Conservation (phyloP, 2,113 vertebrate species). For the Ceyx cyanopectus region DNA sequence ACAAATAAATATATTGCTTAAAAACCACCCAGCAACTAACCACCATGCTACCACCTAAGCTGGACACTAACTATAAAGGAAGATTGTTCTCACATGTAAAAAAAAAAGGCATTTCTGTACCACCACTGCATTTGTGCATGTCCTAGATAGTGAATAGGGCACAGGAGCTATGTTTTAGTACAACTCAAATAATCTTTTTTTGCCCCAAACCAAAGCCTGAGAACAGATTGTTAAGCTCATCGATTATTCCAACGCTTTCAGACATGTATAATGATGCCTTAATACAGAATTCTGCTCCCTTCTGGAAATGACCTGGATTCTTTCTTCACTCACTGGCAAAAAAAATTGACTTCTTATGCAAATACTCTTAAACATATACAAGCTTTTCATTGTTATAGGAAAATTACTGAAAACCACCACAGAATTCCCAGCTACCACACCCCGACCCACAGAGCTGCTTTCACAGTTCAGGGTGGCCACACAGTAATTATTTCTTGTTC, state of each 20-base stretch:
- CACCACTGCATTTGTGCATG: neutral
- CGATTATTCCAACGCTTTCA: neutral
- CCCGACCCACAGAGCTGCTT: neutral
- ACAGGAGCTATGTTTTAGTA: neutral
- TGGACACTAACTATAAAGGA: neutral
- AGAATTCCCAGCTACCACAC: conserved; percentile 3
- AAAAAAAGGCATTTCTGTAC: neutral
- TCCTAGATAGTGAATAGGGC: neutral
- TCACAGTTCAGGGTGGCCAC: neutral
- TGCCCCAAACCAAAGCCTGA: neutral
- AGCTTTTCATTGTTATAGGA: conserved; percentile 18
- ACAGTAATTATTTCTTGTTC: neutral
- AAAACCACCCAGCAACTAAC: neutral
- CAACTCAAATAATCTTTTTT: neutral
- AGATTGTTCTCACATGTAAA: neutral
- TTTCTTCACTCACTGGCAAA: conserved; percentile 29
- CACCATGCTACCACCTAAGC: neutral
- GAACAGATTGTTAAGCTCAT: neutral
- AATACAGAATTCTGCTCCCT: conserved; percentile 29
- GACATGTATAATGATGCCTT: neutral
- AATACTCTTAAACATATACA: conserved; percentile 5
- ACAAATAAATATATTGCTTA: neutral
- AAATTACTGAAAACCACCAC: conserved; percentile 36
- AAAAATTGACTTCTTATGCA: conserved; percentile 30
- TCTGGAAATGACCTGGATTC: neutral